These are phyloP conservation scores for Callaeas wilsoni DNA, from an alignment of 2,113 vertebrate species.

Conservation along the genomic window DNA sequence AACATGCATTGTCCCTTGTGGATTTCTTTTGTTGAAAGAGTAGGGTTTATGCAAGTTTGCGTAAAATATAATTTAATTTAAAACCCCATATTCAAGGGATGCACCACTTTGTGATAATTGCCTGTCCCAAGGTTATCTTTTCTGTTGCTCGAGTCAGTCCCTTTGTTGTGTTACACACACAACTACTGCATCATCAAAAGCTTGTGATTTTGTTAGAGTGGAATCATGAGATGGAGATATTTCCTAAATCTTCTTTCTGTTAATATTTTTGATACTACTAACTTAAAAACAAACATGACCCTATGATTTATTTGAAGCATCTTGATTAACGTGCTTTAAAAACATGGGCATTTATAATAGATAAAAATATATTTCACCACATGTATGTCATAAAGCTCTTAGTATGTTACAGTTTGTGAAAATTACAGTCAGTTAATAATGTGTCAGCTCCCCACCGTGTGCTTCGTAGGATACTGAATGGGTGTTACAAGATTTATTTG, in stretches of 20 bases:
- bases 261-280: not conserved
- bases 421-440: slow-evolving; percentile 53
- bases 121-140: not conserved
- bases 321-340: not conserved
- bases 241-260: not conserved
- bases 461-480: slow-evolving; percentile 42
- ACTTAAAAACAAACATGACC: not conserved
- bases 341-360: not conserved
- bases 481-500: slow-evolving; percentile 53
- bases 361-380: slow-evolving; percentile 8
- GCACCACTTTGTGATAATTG: not conserved
- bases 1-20: not conserved
- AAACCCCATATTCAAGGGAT: not conserved
- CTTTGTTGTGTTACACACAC: not conserved
- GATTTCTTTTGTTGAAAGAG: not conserved
- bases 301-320: not conserved
- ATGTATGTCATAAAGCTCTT: slow-evolving; percentile 11
- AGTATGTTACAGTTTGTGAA: slow-evolving; percentile 26
- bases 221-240: not conserved
- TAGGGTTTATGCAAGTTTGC: not conserved
- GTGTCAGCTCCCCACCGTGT: slow-evolving; percentile 24
- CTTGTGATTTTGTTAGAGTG: not conserved
- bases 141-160: not conserved
- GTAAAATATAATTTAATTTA: not conserved
- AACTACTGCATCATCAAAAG: not conserved